These are phyloP conservation scores for Lateolabrax maculatus DNA, from an alignment of 2,797 vertebrate species.

Conservation along the genomic window DNA sequence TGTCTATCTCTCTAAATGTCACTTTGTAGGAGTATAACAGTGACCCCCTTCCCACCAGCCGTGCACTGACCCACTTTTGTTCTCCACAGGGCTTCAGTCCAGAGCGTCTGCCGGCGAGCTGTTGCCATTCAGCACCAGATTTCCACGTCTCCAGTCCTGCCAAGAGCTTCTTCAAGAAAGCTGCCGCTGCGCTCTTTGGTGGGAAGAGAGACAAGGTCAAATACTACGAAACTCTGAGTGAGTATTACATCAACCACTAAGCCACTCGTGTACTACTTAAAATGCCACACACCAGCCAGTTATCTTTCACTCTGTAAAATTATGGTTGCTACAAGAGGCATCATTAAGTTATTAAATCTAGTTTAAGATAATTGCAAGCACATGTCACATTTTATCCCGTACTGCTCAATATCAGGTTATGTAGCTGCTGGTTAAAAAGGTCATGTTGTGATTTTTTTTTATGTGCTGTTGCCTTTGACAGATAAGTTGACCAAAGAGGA, in stretches of 20 bases:
- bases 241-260: slow-evolving; percentile 72
- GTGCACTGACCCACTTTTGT: slow-evolving; percentile 67
- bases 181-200: slow-evolving; percentile 97
- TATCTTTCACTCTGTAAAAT: slow-evolving; percentile 17
- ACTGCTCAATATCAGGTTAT: neutral
- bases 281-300: neutral
- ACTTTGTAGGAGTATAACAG: slow-evolving; percentile 38
- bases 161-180: slow-evolving; percentile 99
- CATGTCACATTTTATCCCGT: neutral
- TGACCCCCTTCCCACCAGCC: slow-evolving; percentile 42
- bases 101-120: slow-evolving; percentile 93
- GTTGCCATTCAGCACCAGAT: slow-evolving; percentile 95
- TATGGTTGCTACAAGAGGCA: neutral
- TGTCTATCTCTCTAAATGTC: slow-evolving; percentile 38
- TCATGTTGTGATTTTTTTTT: slow-evolving; percentile 27
- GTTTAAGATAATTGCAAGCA: neutral
- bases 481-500: slow-evolving; percentile 95
- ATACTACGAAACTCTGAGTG: slow-evolving; percentile 96
- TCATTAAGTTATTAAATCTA: neutral
- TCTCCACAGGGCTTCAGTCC: slow-evolving; percentile 94
- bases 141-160: slow-evolving; percentile 98
- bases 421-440: neutral
- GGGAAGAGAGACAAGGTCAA: slow-evolving; percentile 97
- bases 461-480: slow-evolving; percentile 63
- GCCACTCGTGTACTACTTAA: neutral